Base-by-base conservation (phyloP, 2,113 vertebrate species). In the Dermatemys mawii region DNA sequence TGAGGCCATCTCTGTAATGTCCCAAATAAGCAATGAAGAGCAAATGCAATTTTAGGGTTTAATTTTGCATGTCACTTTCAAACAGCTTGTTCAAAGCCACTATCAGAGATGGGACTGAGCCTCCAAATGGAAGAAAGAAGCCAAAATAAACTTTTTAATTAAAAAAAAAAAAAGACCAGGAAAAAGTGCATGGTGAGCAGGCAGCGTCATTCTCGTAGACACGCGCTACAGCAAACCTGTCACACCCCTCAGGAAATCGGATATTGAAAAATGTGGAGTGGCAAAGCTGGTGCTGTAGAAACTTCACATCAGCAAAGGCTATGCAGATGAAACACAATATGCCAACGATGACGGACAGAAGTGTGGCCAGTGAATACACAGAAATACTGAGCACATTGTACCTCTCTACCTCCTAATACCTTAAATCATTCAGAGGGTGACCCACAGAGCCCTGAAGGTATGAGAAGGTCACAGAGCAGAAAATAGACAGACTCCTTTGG, bases 181-280 rank as follows among this genome's bases (percentile, higher is more conserved):
- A 87, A 86, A 88, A 41, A 10, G 3, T 49, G 19, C 48, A 10
- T 41, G 11, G 41, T 8, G 7, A 67, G 60, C 86, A 93, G 53
- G 32, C 82, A 94, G 48, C 5, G 3, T n/a, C 19, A 51, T 2
- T 12, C 22, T 8, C 9, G 5, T 24, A 75, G 22, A 44, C 12
- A 22, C 5, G 2, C 53, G 83, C 41, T 8, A 8, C 21, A 4
- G 2, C 44, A 9, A 35, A 81, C 73, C 50, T 80, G 50, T 3
- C 13, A 44, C 2, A 0, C 24, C 1, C 0, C 2, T 85, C 21
- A 21, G 17, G 55, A 86, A 76, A n/a, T 9, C 24, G 0, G 0
- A 73, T 78, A 63, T 73, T 48, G 19, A 73, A 32, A 48, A 38
- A 27, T 67, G 24, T 21, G 21, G 19, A 10, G 49, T 38, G 9